Evolutionary conservation across 2,888 invertebrate species (phyloP), one percentile per base, ranked within the genome.

Genomic region (Antitype chi): DNA sequence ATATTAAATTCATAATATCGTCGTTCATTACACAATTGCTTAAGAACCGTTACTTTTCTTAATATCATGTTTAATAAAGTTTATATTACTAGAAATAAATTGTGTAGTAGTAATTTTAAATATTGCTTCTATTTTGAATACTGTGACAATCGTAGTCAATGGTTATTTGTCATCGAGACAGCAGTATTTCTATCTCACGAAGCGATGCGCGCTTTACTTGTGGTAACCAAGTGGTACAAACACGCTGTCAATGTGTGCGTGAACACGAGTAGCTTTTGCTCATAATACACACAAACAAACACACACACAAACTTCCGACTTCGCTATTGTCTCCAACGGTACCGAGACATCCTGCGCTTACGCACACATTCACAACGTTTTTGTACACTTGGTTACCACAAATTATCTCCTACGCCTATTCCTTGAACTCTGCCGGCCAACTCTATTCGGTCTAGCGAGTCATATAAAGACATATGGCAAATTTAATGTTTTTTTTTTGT

Each of bases 1-100:
- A n/a, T 38, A n/a, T 60, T 62, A 79, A 43, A 63, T 63, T 72
- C 28, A 80, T 72, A 78, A 78, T 80, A 80, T 80, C 55, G 43
- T 79, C 23, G 0, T 80, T 78, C 80, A 57, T 78, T 79, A 32
- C 11, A 57, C 43, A 38, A 47, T n/a, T 43, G 63, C 78, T 73
- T 78, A 80, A 57, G 80, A 73, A 73, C 64, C n/a, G 80, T 73
- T 64, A 17, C 8, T 17, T 63, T 63, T 47, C 60, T 28, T 64
- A 78, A 78, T 78, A 80, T 70, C 79, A 52, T 32, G 0, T 52
- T 13, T 1, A 76, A 38, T 43, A 17, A 38, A 64, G 1, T 49
- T 20, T 23, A 60, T 28, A 25, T 32, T 38, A 53, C 2, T 28
- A 5, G 20, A 55, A 1, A 0, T 47, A 28, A 60, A 43, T 43